Percentiles rank a stretch among this genome's conserved stretches.
Evolutionary conservation across 1,140 invertebrate genomes (phyloP).

Genomic region (Pseudomyrmex sp.): DNA sequence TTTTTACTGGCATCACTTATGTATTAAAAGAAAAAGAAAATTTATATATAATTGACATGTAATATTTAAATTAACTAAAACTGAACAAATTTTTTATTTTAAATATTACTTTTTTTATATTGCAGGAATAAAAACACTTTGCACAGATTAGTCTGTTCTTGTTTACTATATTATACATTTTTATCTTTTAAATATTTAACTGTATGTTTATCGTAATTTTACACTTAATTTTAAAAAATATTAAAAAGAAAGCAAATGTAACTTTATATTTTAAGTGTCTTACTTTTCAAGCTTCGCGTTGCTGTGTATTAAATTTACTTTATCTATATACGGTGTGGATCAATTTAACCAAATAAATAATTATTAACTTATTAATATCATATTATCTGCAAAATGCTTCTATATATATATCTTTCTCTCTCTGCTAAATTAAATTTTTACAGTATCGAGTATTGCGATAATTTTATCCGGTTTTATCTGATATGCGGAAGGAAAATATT

Average conservation of each 20-base stretch:
- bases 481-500: neutral
- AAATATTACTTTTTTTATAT: neutral
- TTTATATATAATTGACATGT: neutral
- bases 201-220: neutral
- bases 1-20: conserved; percentile 21
- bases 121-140: neutral
- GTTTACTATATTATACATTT: too few relatives aligned
- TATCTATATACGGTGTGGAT: neutral
- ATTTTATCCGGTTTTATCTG: conserved; percentile 18
- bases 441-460: neutral
- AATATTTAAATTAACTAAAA: neutral
- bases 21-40: neutral
- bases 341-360: conserved; percentile 19
- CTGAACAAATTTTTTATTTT: too few relatives aligned
- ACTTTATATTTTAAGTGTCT: neutral
- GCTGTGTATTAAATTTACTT: conserved; percentile 28
- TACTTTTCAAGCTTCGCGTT: neutral
- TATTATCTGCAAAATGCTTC: neutral
- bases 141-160: too few relatives aligned
- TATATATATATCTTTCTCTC: too few relatives aligned
- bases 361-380: conserved; percentile 42
- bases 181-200: neutral
- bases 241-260: neutral
- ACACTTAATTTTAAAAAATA: neutral
- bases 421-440: conserved; percentile 22